Evolutionary conservation across 2,888 invertebrate species (phyloP).

Genomic region (Drosophila cognata): DNA sequence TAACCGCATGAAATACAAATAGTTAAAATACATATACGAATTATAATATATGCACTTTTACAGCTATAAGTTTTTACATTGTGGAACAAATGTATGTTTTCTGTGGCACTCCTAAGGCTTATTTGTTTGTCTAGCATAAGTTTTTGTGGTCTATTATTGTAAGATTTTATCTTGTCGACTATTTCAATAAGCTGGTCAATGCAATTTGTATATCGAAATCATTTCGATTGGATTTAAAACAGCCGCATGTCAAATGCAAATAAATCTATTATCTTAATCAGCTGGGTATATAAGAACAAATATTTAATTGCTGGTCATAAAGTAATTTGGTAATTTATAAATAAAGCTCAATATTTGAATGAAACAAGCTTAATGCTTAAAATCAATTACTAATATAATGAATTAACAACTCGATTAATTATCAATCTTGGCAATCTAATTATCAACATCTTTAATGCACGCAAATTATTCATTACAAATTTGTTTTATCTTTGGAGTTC

Average conservation of each 20-base stretch:
- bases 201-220: constrained; percentile 40
- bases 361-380: neutral
- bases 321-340: constrained; percentile 20
- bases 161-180: constrained; percentile 50
- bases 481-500: constrained; percentile 15
- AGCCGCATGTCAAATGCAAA: constrained; percentile 14
- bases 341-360: constrained; percentile 10
- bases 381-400: neutral
- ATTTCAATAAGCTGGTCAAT: constrained; percentile 26
- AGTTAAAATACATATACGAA: constrained; percentile 8
- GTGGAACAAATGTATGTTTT: constrained; percentile 38
- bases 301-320: constrained; percentile 23
- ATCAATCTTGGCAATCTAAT: constrained; percentile 10
- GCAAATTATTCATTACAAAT: constrained; percentile 6
- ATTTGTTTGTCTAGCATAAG: constrained; percentile 54
- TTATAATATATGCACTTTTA: constrained; percentile 23
- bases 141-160: constrained; percentile 47
- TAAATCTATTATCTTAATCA: constrained; percentile 30
- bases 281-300: constrained; percentile 30
- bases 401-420: neutral
- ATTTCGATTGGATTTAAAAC: constrained; percentile 19
- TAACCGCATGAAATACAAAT: constrained; percentile 17
- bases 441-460: constrained; percentile 3
- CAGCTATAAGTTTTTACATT: constrained; percentile 56
- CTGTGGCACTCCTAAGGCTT: constrained; percentile 32